Evolutionary conservation across 2,113 vertebrate species (phyloP).

Genomic region (Myodes glareolus): DNA sequence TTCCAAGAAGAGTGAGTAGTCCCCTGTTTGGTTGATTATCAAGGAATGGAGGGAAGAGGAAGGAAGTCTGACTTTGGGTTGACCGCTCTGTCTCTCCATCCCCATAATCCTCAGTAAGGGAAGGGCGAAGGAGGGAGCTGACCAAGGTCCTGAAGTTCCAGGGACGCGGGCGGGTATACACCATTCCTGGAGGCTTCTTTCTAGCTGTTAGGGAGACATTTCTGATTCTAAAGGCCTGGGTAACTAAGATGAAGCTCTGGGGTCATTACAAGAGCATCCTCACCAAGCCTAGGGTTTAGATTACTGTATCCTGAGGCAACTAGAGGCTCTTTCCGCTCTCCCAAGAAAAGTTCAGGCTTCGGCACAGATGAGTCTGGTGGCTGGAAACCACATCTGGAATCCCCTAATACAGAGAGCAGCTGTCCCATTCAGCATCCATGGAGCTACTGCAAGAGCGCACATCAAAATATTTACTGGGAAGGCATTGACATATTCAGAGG

Average conservation of each 20-base stretch:
- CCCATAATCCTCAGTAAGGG: fast-evolving
- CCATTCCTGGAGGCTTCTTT: not conserved
- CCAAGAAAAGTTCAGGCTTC: constrained; percentile 13
- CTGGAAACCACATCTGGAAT: constrained; percentile 83
- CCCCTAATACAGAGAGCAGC: constrained; percentile 86
- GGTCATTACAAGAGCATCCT: not conserved
- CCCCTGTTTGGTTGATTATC: fast-evolving
- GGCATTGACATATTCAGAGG: constrained; percentile 84
- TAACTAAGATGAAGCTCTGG: not conserved
- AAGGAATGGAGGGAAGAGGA: not conserved
- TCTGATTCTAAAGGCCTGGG: not conserved
- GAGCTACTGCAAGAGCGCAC: constrained; percentile 76
- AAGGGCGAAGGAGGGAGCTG: not conserved
- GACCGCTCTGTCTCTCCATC: not conserved
- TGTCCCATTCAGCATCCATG: constrained; percentile 83
- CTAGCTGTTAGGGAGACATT: not conserved
- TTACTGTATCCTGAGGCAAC: not conserved
- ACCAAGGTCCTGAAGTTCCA: not conserved
- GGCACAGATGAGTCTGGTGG: constrained; percentile 62
- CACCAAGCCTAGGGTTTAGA: not conserved
- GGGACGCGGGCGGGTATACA: not conserved
- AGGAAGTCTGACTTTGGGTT: not conserved
- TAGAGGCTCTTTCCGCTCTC: not conserved
- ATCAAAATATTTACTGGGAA: constrained; percentile 90
- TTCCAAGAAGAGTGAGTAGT: constrained; percentile 79